Evolutionary conservation across 2,888 invertebrate genomes (phyloP), one percentile per base, ranked within the genome.

Genomic region (Masnerella sp.): DNA sequence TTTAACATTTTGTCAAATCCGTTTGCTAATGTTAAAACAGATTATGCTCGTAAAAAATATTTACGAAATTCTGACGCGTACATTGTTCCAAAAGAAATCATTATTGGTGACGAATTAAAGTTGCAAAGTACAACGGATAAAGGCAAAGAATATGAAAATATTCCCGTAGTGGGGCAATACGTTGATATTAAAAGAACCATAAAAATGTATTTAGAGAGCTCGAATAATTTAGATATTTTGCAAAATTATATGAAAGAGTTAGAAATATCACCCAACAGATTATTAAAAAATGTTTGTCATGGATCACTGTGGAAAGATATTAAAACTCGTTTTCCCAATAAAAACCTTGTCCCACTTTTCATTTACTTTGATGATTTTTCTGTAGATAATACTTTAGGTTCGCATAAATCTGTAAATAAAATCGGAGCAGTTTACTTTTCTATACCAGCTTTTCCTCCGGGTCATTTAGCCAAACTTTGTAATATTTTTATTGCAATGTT

Each of bases 341-440:
- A 64, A 43, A 51, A 47, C n/a, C 18, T 47, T 28, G 7, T 70
- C 2, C 70, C 70, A 14, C 8, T 62, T 2, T 42, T 62, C 9
- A 3, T 59, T 14, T 64, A 71, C 45, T 65, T 45, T 15, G 65
- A 71, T 15, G 64, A 71, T 15, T 65, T 65, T 32, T 8, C 28
- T n/a, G 61, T 67, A 5, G 54, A 52, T 2, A 72, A 67, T 36
- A 5, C 38, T 3, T 34, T 65, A 14, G 65, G 72, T 5, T 18
- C 65, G 2, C 65, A 72, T 38, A 12, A 17, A 11, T 22, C 20
- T n/a, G n/a, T 15, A 11, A 64, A 59, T 38, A 65, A 71, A 52
- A 17, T 65, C 2, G 59, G 54, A 42, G 47, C 3, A 9, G 65
- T 72, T n/a, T 65, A 72, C 42, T 72, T 47, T 47, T n/a, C 8